A percentile compares a stretch with the other conserved stretches of the same genome.
Conservation (phyloP, 64 coral and sea anemone genomes). For the Hydrozoanthus tunicans region DNA sequence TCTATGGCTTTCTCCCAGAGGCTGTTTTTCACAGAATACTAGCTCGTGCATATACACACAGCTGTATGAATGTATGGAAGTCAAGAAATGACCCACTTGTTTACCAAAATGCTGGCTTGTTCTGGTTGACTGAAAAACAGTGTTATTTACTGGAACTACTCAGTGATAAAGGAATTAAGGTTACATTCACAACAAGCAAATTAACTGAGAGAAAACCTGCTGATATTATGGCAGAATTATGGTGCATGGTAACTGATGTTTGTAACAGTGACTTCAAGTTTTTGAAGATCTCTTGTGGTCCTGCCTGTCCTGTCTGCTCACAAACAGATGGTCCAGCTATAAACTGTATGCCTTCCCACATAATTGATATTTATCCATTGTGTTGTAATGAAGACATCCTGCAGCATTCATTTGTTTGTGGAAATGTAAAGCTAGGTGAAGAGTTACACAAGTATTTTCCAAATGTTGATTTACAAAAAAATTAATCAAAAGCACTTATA, state of each 20-base stretch:
- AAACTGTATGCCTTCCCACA: background rate
- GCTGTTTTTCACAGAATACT: slow-evolving; percentile 20
- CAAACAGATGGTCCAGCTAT: background rate
- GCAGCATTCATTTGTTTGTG: background rate
- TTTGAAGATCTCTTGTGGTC: slow-evolving; percentile 1
- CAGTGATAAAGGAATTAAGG: slow-evolving; percentile 6
- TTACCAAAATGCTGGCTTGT: slow-evolving; percentile 10
- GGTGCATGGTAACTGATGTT: background rate
- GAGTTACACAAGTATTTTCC: background rate
- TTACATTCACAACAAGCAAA: background rate
- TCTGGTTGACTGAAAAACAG: slow-evolving; percentile 11
- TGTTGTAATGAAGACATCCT: background rate
- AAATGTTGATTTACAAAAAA: background rate
- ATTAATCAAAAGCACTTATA: too few species aligned
- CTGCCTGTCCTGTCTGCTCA: background rate
- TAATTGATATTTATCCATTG: background rate
- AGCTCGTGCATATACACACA: slow-evolving; percentile 5
- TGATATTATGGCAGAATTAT: slow-evolving; percentile 16
- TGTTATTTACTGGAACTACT: slow-evolving; percentile 17
- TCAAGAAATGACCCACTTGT: background rate
- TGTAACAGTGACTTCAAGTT: slow-evolving; percentile 34
- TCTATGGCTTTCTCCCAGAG: slow-evolving; percentile 14
- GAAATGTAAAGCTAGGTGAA: background rate
- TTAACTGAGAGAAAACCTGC: background rate
- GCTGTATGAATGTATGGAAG: background rate